These are phyloP conservation scores for Allobates femoralis DNA, from an alignment of 2,797 vertebrate genomes.

Conservation along the genomic window DNA sequence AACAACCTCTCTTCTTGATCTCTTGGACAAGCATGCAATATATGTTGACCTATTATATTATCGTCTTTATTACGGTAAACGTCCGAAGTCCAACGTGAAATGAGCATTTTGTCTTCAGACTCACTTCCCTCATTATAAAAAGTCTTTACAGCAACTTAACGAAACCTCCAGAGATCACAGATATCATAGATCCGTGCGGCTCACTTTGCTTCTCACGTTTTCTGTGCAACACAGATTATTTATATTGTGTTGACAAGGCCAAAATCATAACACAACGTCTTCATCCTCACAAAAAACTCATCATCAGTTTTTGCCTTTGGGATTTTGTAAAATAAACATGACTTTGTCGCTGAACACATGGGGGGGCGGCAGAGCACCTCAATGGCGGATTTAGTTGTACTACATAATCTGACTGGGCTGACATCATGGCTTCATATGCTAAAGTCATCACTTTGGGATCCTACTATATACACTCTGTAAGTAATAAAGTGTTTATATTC, in stretches of 20 bases:
- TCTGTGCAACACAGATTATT: conserved; percentile 23
- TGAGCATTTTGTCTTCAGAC: background rate
- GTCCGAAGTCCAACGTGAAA: no score
- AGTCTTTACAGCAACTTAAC: background rate
- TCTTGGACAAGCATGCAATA: background rate
- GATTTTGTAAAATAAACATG: conserved; percentile 27
- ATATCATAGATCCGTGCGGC: background rate
- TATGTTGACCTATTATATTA: background rate
- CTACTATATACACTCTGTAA: conserved; percentile 31
- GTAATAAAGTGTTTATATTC: conserved; percentile 50
- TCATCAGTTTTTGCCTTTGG: conserved; percentile 6
- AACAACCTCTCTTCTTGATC: background rate
- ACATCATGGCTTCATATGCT: conserved; percentile 13
- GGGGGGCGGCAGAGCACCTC: background rate
- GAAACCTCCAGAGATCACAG: background rate
- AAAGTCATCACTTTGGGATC: background rate
- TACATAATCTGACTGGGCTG: background rate
- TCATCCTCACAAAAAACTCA: background rate
- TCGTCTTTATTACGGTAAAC: background rate
- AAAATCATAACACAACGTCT: background rate
- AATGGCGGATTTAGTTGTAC: background rate
- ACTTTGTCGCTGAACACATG: background rate
- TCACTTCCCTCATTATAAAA: background rate
- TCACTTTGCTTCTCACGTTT: conserved; percentile 23
- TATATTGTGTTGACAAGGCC: conserved; percentile 33